Evolutionary conservation across 2,797 vertebrate genomes (phyloP), one percentile per base, ranked within the genome.

Genomic region (Muscicapa striata): DNA sequence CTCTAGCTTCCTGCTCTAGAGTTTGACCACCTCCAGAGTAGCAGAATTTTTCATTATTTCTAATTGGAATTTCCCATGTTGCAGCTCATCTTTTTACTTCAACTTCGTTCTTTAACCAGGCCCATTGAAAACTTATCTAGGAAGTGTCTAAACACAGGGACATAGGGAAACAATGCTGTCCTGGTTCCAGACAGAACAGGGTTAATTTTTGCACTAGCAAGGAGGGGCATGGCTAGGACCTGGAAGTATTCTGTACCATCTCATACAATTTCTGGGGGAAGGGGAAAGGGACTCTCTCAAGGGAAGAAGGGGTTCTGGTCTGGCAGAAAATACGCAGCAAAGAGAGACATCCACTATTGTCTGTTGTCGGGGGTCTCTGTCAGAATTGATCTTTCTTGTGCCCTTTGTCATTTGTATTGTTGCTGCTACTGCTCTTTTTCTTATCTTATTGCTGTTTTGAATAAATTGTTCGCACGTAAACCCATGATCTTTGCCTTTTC

Each of bases 321-420:
- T 3, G 1, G 34, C 0, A 0, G 6, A 66, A 6, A 23, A 64
- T 23, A 64, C 4, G 13, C 1, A 3, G 21, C 10, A 11, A 51
- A 52, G 18, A 5, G 6, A 45, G 15, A 6, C 2, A 34, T 17
- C 26, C 15, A 12, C 5, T 32, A 46, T 4, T 36, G 7, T 16
- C 19, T 40, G 10, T 18, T 64, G 26, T 64, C 0, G 0, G 2
- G 7, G 11, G 4, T 52, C 5, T 58, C 14, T 22, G 8, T 58
- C 6, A 20, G 40, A 59, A 36, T 6, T 40, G 15, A 23, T 59
- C 48, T 55, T 48, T 81, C 30, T 32, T 32, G 18, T 15, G 27
- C 6, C 5, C 4, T 46, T 63, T 77, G 21, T 27, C 22, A 12
- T 64, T 46, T 1, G 0, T 41, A 23, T 26, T 36, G 21, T 32